These are phyloP conservation scores for Sicus ferrugineus DNA, from an alignment of 2,888 invertebrate genomes.

Conservation along the genomic window DNA sequence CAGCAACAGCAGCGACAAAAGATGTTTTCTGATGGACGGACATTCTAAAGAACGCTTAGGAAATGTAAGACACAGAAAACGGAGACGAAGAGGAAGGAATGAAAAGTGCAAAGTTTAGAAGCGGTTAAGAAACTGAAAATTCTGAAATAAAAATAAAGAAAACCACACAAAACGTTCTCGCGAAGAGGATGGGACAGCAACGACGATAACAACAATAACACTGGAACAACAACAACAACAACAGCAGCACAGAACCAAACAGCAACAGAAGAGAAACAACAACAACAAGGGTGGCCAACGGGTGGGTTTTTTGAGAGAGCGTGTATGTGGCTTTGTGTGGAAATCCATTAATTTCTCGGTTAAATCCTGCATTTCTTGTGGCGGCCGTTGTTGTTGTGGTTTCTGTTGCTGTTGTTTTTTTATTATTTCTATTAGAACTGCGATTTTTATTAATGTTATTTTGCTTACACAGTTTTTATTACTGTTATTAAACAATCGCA, in stretches of 20 bases:
- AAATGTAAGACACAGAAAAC: neutral
- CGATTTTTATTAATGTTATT: neutral
- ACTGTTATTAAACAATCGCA: no score
- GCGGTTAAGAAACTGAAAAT: neutral
- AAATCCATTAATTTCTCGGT: conserved; percentile 26
- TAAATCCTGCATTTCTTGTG: neutral
- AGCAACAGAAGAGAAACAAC: conserved; percentile 3
- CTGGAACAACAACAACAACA: conserved; percentile 18
- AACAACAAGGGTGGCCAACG: neutral
- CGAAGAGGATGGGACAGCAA: neutral
- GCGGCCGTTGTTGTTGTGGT: conserved; percentile 6
- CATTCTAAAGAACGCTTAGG: neutral
- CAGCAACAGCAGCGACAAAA: neutral
- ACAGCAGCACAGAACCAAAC: conserved; percentile 10
- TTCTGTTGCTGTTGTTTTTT: neutral
- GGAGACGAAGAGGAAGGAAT: neutral
- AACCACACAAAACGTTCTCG: neutral
- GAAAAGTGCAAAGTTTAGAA: neutral
- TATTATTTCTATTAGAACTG: no score
- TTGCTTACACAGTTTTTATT: no score
- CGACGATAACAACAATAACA: conserved; percentile 11
- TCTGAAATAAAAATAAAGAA: neutral
- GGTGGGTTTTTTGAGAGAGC: conserved; percentile 25
- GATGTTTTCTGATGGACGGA: neutral
- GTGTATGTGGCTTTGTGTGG: conserved; percentile 25